Conservation (phyloP, 2,888 invertebrate species). For the Seira ritae region DNA sequence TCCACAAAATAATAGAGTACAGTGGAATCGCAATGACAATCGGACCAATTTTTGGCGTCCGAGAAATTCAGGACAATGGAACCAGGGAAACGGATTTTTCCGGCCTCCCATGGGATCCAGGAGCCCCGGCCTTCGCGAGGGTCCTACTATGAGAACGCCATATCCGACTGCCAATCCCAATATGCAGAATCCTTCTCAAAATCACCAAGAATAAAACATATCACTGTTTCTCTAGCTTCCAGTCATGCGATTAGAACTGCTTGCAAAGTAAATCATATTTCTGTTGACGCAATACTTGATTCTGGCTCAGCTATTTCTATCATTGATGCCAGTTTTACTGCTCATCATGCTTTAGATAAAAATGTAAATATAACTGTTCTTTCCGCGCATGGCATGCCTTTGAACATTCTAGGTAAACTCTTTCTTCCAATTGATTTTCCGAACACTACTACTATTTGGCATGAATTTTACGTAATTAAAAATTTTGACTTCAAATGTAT, state of each 20-base stretch:
- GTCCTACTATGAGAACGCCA: neutral
- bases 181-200: neutral
- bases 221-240: neutral
- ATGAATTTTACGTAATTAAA: neutral
- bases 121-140: too few species aligned
- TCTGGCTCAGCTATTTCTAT: constrained; percentile 13
- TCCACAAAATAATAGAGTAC: too few species aligned
- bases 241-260: neutral
- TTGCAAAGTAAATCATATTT: neutral
- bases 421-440: neutral
- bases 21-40: too few species aligned
- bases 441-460: neutral
- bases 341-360: neutral
- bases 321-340: neutral
- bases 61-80: too few species aligned
- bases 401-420: neutral
- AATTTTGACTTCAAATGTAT: neutral
- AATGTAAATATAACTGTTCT: neutral
- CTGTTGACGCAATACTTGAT: constrained; percentile 4
- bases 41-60: too few species aligned
- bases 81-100: too few species aligned
- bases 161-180: neutral
- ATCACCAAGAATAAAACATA: neutral
- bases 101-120: too few species aligned
- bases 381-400: neutral